Evolutionary conservation across 2,113 vertebrate genomes (phyloP), one percentile per base, ranked within the genome.

Genomic region (Ciconia boyciana): DNA sequence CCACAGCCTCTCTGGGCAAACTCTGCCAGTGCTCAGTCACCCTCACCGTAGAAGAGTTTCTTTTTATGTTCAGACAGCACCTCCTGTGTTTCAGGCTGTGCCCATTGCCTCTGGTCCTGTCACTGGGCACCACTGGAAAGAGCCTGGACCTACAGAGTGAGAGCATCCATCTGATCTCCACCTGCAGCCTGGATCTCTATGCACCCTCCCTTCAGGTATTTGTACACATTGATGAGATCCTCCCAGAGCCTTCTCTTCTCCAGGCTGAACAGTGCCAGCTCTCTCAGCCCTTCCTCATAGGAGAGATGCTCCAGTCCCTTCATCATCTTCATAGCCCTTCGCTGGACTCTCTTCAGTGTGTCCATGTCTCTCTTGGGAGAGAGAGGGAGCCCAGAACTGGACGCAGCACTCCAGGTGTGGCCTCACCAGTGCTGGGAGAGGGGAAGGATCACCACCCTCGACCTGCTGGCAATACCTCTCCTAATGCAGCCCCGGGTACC

Each of bases 41-140:
- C 6, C 54, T 41, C 20, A 52, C 4, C 36, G 64, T 1, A 52
- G 7, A 77, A 46, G 3, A 29, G 10, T 11, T 49, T 14, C 6
- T 60, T 68, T 18, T 62, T 5, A 20, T 39, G 25, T 46, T 70
- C 60, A 74, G 8, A 28, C 0, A 0, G 32, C 17, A 76, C 6
- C 18, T 70, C 11, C 46, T 41, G 10, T 69, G 18, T 71, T 75
- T 79, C 48, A 16, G 20, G 58, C 64, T 80, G 16, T 55, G 32
- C 17, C 16, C 41, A 4, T 6, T 51, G n/a, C 11, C 54, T 80
- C 52, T 54, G 12, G 4, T 79, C 22, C 72, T 65, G 29, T 44
- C 66, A 54, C 20, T 28, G 12, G 20, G 28, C 26, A 55, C 8
- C 52, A 48, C 29, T 26, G 34, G 8, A 28, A 80, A 89, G 44